Conservation (phyloP, 2,113 vertebrate genomes). For the Benitochromis conjunctus region DNA sequence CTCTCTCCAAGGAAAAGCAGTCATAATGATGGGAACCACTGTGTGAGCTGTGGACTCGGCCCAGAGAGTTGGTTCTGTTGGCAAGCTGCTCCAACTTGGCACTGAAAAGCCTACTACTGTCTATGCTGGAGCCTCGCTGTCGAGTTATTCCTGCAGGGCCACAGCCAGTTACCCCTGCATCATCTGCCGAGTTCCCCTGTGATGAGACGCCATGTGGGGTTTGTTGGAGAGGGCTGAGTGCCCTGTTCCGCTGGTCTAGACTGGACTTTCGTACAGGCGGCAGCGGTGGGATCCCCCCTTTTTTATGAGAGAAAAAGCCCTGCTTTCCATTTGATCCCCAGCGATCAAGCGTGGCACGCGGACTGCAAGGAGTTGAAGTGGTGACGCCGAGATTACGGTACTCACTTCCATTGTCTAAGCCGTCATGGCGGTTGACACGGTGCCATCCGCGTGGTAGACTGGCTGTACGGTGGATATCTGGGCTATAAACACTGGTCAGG, state of each 20-base stretch:
- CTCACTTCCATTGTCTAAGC: conserved; percentile 72
- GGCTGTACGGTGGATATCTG: conserved; percentile 74
- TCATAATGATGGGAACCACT: conserved; percentile 80
- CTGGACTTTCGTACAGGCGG: conserved; percentile 95
- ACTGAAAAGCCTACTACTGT: conserved; percentile 90
- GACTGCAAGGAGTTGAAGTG: conserved; percentile 76
- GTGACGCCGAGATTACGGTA: conserved; percentile 55
- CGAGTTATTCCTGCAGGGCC: conserved; percentile 42
- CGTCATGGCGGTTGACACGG: conserved; percentile 77
- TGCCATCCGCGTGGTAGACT: conserved; percentile 82
- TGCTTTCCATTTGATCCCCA: conserved; percentile 82
- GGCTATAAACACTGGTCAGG: conserved; percentile 69
- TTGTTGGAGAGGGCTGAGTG: conserved; percentile 83
- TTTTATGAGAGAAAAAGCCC: conserved; percentile 84
- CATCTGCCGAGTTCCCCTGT: conserved; percentile 73
- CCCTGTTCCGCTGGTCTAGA: conserved; percentile 92
- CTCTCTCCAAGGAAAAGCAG: conserved; percentile 89
- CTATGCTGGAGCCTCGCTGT: conserved; percentile 73
- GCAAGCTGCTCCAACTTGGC: conserved; percentile 92
- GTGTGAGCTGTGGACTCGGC: conserved; percentile 65
- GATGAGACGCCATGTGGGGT: conserved; percentile 67
- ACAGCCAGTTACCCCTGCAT: conserved; percentile 53
- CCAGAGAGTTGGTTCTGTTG: conserved; percentile 89
- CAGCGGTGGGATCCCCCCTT: conserved; percentile 88
- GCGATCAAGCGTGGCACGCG: conserved; percentile 81